Evolutionary conservation across 1,140 invertebrate genomes (phyloP).

Genomic region (Myzus persicae): DNA sequence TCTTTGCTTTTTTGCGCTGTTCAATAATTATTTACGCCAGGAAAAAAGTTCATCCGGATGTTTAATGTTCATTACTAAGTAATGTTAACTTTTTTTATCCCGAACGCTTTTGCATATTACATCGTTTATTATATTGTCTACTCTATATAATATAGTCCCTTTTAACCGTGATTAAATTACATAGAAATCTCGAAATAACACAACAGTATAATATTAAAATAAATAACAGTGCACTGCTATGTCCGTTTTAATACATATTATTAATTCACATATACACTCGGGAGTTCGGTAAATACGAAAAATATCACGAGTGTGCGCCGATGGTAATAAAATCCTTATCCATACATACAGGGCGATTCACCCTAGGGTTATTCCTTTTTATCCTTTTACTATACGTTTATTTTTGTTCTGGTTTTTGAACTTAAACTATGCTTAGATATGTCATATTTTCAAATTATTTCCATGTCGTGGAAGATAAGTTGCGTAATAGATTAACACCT

Average conservation of each 20-base stretch:
- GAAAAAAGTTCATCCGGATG: neutral
- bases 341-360: no score
- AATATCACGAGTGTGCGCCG: neutral
- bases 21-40: neutral
- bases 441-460: neutral
- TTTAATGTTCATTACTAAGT: neutral
- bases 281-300: neutral
- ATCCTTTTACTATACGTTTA: neutral
- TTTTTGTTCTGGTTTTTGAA: neutral
- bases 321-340: neutral
- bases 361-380: neutral
- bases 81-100: neutral
- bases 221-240: neutral
- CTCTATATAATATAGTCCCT: neutral
- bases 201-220: neutral
- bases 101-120: constrained; percentile 12
- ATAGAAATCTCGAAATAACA: neutral
- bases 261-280: neutral
- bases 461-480: neutral
- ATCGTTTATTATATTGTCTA: constrained; percentile 14
- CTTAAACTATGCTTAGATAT: neutral
- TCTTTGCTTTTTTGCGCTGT: neutral
- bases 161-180: neutral
- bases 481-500: no score
- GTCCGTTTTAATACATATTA: neutral